phyloP scores from a whole-genome alignment of 2,797 vertebrate species.

The Alectoris magna region DNA sequence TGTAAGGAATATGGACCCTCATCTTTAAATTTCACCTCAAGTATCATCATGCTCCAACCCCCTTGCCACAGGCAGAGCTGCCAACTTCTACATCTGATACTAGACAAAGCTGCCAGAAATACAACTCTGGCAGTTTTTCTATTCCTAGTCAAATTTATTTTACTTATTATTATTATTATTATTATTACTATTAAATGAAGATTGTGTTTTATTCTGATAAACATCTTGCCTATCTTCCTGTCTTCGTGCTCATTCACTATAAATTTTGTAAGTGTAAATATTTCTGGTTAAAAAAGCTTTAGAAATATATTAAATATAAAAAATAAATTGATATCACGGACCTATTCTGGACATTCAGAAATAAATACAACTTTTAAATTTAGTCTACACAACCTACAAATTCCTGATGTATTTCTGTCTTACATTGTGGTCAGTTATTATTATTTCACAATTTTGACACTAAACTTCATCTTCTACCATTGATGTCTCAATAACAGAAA shows the following conservation, averaged over 20 bases:
- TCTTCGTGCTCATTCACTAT: not conserved
- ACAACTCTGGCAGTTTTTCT: not conserved
- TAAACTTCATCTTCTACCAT: not conserved
- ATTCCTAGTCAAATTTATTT: not conserved
- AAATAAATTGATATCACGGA: not conserved
- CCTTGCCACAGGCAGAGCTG: too few relatives aligned
- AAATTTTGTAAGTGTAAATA: not conserved
- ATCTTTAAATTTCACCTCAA: not conserved
- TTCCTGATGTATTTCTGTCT: not conserved
- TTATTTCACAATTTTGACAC: not conserved
- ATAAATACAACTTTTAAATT: not conserved
- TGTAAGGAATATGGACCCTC: not conserved
- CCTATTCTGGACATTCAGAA: not conserved
- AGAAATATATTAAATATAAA: not conserved
- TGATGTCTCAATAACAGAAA: not conserved
- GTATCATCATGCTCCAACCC: too few relatives aligned
- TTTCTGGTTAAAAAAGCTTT: not conserved
- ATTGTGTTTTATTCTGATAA: not conserved
- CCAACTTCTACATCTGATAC: too few relatives aligned
- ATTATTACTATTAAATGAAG: not conserved
- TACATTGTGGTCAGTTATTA: not conserved
- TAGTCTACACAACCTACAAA: not conserved
- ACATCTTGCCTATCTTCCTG: not conserved
- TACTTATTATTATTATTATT: too few relatives aligned
- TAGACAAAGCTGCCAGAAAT: not conserved